Evolutionary conservation across 2,113 vertebrate genomes (phyloP), one percentile per base, ranked within the genome.

Genomic region (Callocephalon fimbriatum): DNA sequence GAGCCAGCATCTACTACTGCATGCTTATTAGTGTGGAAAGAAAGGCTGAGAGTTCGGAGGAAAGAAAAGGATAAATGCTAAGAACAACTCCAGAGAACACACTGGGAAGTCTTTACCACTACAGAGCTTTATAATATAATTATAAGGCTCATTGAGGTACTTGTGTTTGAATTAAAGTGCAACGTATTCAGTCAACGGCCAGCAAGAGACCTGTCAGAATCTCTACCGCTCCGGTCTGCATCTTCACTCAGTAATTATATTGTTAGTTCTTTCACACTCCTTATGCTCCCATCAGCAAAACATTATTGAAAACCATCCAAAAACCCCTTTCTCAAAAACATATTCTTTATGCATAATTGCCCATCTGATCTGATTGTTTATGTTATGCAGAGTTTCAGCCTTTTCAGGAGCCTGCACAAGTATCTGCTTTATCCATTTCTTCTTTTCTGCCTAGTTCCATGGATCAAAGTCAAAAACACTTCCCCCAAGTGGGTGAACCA

Each of bases 401-500:
- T 86, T 95, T 93, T 71, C 78, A 42, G 56, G 50, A 97, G 96
- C 88, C 61, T 19, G 68, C 79, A 87, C 21, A 84, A 92, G 38
- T 20, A 47, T 81, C 66, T 89, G 92, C 74, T 78, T 59, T 14
- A 88, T 78, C 80, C 73, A 32, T 29, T 61, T 66, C 88, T 93
- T 71, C 92, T 79, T 26, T 37, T 50, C 73, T 75, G 66, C 63
- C 86, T 93, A 48, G 6, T 85, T 74, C 84, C 77, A 9, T 7
- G 8, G 75, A 85, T 62, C 83, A 50, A 86, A 95, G 80, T 71
- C 76, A 89, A 89, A 77, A 38, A 4, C 88, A 62, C 86, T 91
- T 81, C 21, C 81, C 96, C 93, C 76, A 68, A 93, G 91, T 89
- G 88, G 86, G 77, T 94, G 95, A 89, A 65, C 86, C 85, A 54